Base-by-base conservation (phyloP, 1,140 invertebrate species). In the Lepidurus couesii region DNA sequence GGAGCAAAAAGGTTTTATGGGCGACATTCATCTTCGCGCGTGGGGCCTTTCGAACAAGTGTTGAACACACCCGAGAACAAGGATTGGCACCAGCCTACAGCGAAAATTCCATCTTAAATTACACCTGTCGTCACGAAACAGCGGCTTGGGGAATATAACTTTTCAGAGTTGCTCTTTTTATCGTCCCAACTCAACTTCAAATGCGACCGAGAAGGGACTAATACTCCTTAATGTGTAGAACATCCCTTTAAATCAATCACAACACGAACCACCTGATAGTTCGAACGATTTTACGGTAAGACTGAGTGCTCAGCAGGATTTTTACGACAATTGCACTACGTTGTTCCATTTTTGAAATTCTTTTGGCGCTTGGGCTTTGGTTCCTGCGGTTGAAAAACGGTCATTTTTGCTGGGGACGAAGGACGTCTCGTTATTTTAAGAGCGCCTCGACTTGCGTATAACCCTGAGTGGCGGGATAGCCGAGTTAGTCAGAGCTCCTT, bases 371-470 rank as follows among this genome's bases (percentile, higher is more conserved):
- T 7, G 53, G 53, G n/a, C 7, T 65, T 65, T 16, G 16, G 16
- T 65, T 21, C 21, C 53, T 65, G 53, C 21, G 53, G 53, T 65
- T 65, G 53, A 65, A 21, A 34, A 34, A 65, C 9, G 21, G 53
- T 65, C 53, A 65, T 21, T 21, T 65, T 16, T 65, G 53, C 53
- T 65, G 53, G 53, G 53, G 53, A n/a, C 53, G 53, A 65, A 65
- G 53, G 53, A 65, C 53, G 53, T 65, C 53, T 65, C 53, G 53
- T 65, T 65, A 65, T 65, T 65, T 65, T 65, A 65, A 65, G 53
- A 65, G 53, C 53, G 16, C 21, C 53, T 65, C 47, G 47, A 13
- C 47, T 65, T 65, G 53, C 53, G 53, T 65, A 65, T 65, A 65
- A 65, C 53, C 53, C 53, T 65, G 53, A 65, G 53, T 65, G 53